phyloP scores from a whole-genome alignment of 2,888 invertebrate genomes.

The Pemphredon lugubris region DNA sequence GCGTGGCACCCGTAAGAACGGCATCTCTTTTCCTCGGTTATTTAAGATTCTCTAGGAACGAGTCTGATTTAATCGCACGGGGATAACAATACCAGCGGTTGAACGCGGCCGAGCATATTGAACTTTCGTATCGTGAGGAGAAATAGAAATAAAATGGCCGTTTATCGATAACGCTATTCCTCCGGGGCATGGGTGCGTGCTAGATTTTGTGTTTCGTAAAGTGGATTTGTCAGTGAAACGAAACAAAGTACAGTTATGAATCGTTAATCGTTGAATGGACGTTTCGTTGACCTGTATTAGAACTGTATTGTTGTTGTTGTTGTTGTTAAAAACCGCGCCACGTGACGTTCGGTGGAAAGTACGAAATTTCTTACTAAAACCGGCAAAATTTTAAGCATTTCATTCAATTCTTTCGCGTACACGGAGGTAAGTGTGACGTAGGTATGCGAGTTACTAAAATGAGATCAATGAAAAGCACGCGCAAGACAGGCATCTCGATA shows the following conservation, averaged over 20 bases:
- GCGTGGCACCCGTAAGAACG: constrained; percentile 33
- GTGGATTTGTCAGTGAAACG: neutral
- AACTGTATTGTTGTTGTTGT: no score
- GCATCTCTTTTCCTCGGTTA: constrained; percentile 6
- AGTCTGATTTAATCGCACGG: constrained; percentile 57
- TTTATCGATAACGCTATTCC: constrained; percentile 43
- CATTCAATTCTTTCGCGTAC: no score
- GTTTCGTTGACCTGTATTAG: no score
- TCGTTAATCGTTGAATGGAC: no score
- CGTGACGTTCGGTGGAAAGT: no score
- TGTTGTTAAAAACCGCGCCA: no score
- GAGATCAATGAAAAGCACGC: no score
- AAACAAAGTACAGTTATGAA: neutral
- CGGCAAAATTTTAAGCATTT: no score
- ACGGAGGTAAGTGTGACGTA: no score
- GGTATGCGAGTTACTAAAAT: no score
- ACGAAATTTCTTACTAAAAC: no score
- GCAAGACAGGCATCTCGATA: no score
- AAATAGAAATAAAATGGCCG: constrained; percentile 55
- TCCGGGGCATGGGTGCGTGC: neutral
- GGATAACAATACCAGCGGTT: constrained; percentile 53
- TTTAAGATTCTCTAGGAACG: constrained; percentile 56
- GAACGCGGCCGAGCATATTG: constrained; percentile 56
- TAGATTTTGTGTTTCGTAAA: constrained; percentile 7
- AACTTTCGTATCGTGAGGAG: constrained; percentile 56